These are phyloP conservation scores for Meloidogyne hapla DNA, from an alignment of 1,140 invertebrate species.

Conservation along the genomic window DNA sequence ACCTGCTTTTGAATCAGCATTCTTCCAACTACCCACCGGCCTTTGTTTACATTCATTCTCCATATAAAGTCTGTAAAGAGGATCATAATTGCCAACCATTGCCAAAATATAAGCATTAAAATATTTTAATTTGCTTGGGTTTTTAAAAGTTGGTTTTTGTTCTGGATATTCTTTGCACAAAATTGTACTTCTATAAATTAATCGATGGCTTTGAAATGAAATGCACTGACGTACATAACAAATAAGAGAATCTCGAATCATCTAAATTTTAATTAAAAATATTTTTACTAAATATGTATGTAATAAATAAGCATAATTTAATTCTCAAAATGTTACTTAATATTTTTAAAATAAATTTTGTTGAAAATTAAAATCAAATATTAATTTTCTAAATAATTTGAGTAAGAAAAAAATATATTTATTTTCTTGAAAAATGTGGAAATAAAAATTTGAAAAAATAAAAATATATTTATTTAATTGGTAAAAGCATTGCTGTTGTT, in stretches of 20 bases:
- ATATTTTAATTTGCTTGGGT: conserved; percentile 4
- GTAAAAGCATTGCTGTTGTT: conserved; percentile 53
- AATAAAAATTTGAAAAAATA: too few species aligned
- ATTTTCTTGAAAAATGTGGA: too few species aligned
- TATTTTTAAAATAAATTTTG: too few species aligned
- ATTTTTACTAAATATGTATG: background rate
- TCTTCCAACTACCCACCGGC: background rate
- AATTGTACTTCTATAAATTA: background rate
- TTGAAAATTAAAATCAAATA: too few species aligned
- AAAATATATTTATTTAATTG: conserved; percentile 18
- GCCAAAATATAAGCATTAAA: background rate
- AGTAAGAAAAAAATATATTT: too few species aligned
- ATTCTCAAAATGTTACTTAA: too few species aligned
- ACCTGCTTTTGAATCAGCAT: conserved; percentile 5
- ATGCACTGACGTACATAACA: background rate
- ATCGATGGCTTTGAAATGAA: background rate
- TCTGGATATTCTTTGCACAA: background rate
- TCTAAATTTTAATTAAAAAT: background rate
- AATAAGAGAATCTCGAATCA: background rate
- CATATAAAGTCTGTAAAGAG: conserved; percentile 9
- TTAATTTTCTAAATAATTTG: too few species aligned
- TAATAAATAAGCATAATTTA: conserved; percentile 7
- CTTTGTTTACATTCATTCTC: conserved; percentile 8
- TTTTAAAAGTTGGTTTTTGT: background rate
- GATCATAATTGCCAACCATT: conserved; percentile 13